phyloP scores from a whole-genome alignment of 2,888 invertebrate genomes.

The Alloscopus bannaensis region DNA sequence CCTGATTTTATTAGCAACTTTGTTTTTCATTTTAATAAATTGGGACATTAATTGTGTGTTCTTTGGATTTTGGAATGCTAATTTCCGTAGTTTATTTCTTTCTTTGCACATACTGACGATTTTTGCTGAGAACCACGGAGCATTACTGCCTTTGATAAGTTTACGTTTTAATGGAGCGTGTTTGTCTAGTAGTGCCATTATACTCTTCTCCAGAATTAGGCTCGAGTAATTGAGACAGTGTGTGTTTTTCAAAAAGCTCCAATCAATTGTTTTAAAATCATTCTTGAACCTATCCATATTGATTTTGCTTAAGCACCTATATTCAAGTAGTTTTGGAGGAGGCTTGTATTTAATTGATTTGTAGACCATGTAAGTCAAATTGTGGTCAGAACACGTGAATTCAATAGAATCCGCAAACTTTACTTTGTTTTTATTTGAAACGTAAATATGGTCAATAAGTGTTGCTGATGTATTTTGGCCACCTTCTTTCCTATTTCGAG shows the following conservation, averaged over 20 bases:
- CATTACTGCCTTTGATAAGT: slow-evolving; percentile 4
- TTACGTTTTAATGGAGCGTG: slow-evolving; percentile 21
- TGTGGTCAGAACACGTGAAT: not conserved
- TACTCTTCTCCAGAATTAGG: not conserved
- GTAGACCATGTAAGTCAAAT: not conserved
- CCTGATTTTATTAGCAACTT: not conserved
- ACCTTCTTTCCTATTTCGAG: not conserved
- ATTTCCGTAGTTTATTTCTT: not conserved
- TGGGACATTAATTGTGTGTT: not conserved
- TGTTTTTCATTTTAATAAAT: not conserved
- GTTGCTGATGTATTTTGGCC: not conserved
- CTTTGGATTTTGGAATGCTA: not conserved
- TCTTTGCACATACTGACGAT: not conserved
- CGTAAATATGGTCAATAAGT: slow-evolving; percentile 21
- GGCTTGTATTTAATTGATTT: not conserved
- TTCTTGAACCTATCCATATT: not conserved
- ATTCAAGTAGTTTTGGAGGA: not conserved
- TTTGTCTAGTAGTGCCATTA: slow-evolving; percentile 7
- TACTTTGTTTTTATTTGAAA: not conserved
- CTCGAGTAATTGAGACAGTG: not conserved
- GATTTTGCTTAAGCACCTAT: not conserved
- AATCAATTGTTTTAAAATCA: not conserved
- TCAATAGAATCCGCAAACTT: not conserved
- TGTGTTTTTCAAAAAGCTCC: not conserved
- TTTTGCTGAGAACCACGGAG: slow-evolving; percentile 22